These are phyloP conservation scores for Serrognathus titanus DNA, from an alignment of 2,888 invertebrate species.

Conservation along the genomic window DNA sequence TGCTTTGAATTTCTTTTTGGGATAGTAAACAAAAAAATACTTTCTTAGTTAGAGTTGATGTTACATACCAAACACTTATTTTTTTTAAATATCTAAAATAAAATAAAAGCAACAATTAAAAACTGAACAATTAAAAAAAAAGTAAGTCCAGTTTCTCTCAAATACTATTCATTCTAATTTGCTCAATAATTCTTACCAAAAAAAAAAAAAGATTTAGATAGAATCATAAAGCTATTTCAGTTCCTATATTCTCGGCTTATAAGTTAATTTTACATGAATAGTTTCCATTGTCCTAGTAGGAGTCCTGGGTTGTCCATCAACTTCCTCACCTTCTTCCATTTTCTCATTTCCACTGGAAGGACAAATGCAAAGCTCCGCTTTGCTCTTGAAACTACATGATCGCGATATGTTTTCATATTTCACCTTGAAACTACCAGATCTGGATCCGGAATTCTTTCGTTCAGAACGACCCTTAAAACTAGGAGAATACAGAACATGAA, in stretches of 20 bases:
- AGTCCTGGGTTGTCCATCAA: constrained; percentile 14
- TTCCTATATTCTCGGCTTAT: constrained; percentile 45
- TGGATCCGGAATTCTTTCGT: constrained; percentile 39
- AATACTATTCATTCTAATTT: too few relatives aligned
- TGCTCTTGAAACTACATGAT: constrained; percentile 47
- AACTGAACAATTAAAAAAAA: too few relatives aligned
- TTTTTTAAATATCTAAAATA: too few relatives aligned
- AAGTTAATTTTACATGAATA: constrained; percentile 47
- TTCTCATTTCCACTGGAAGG: constrained; percentile 29
- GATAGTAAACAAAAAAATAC: too few relatives aligned
- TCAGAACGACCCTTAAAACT: constrained; percentile 45
- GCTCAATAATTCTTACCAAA: too few relatives aligned
- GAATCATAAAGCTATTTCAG: too few relatives aligned
- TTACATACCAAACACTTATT: too few relatives aligned
- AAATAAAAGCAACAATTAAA: too few relatives aligned
- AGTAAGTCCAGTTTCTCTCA: too few relatives aligned
- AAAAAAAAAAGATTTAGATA: too few relatives aligned
- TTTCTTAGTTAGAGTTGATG: too few relatives aligned
- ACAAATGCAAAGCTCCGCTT: constrained; percentile 45
- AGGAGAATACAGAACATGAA: constrained; percentile 2
- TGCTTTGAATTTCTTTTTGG: too few relatives aligned
- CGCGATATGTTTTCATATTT: constrained; percentile 46
- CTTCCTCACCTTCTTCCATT: constrained; percentile 20
- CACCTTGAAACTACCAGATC: constrained; percentile 44
- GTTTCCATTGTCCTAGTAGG: constrained; percentile 41